Base-by-base conservation (phyloP, 2,113 vertebrate species). In the Otocyon megalotis region DNA sequence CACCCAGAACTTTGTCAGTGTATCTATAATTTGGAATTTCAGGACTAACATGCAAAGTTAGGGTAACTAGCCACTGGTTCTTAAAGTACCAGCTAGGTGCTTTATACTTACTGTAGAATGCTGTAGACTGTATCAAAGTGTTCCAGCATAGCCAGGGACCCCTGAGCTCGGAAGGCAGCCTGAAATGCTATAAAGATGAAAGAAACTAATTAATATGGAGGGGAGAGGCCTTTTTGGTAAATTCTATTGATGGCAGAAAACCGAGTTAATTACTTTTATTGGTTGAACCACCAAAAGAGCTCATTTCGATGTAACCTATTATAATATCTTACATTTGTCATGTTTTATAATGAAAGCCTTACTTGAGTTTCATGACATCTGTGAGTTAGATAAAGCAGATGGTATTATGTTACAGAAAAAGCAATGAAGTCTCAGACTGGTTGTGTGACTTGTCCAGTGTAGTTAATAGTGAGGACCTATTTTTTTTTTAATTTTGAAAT, bases 81-180 rank as follows among this genome's bases (percentile, higher is more conserved):
- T 58, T 43, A 77, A 53, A 89, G 80, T 62, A 77, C 17, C 35
- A 35, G 17, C 15, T 20, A 20, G 0, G 4, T 30, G 56, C 20
- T 50, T 60, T 32, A 28, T 77, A 99, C 99, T 99, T 98, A 99
- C 99, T 99, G 99, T 17, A 99, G 97, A 62, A 99, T 98, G 84
- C 99, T 99, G 98, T 99, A 99, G 28, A 99, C 17, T 0, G 99
- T 96, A 96, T 99, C 99, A 91, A 99, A 99, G 97, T 99, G 99
- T 53, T 99, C 98, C 96, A 99, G 90, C 91, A 99, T 98, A 30
- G 99, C 99, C 94, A 99, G 92, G 0, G 99, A 99, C 0, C 99
- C 99, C 74, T 97, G 99, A 89, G 98, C 98, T 54, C 99, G 98
- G 94, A 99, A 98, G 0, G 98, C 98, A 5, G 97, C 62, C 97